phyloP scores from a whole-genome alignment of 2,888 invertebrate genomes.

The Sussaba pulchella region DNA sequence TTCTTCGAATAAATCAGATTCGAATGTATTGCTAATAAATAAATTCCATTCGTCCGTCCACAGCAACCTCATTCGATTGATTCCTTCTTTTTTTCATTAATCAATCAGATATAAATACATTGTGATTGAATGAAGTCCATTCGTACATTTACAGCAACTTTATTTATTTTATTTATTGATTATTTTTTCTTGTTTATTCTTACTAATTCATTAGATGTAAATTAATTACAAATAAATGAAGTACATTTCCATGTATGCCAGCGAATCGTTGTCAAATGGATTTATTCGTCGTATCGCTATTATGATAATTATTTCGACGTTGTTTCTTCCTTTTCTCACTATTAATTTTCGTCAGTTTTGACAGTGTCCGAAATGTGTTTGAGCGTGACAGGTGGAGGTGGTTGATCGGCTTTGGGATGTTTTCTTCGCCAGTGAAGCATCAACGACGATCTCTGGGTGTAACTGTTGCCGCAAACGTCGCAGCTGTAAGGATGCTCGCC shows the following conservation, averaged over 20 bases:
- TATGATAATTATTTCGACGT: no score
- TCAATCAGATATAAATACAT: background rate
- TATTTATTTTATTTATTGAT: no score
- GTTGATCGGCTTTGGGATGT: conserved; percentile 63
- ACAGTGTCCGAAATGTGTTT: no score
- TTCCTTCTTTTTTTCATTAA: background rate
- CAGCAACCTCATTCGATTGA: no score
- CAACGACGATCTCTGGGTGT: conserved; percentile 59
- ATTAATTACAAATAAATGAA: no score
- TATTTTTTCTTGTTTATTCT: background rate
- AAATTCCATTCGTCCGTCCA: conserved; percentile 3
- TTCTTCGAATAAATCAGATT: background rate
- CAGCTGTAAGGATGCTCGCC: conserved; percentile 54
- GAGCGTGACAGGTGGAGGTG: conserved; percentile 57
- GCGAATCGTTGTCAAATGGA: no score
- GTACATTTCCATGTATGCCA: no score
- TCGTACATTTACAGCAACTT: background rate
- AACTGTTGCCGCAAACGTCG: conserved; percentile 54
- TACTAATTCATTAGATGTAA: no score
- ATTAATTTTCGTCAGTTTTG: no score
- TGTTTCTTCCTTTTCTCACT: conserved; percentile 58
- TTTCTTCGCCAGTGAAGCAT: conserved; percentile 60
- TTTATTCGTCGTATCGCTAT: no score
- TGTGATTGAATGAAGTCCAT: conserved; percentile 18
- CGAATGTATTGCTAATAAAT: conserved; percentile 8